A percentile compares a stretch with the other conserved stretches of the same genome.
phyloP scores from a whole-genome alignment of 2,888 invertebrate species.

The Himalopsyche kuldschensis region DNA sequence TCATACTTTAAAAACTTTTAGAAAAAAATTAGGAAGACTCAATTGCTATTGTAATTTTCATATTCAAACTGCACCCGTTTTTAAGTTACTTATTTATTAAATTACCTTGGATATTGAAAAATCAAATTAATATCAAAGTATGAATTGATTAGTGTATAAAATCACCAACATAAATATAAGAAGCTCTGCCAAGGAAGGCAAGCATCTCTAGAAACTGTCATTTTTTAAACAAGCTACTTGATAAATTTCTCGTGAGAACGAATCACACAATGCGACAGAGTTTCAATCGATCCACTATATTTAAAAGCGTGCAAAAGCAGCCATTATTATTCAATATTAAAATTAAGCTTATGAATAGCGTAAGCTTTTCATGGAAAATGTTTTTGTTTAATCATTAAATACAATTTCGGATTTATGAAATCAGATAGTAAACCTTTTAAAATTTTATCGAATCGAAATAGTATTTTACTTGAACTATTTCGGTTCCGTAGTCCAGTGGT shows the following conservation, averaged over 20 bases:
- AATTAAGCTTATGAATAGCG: background rate
- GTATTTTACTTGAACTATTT: too few species aligned
- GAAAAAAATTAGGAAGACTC: too few species aligned
- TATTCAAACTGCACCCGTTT: too few species aligned
- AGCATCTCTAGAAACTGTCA: background rate
- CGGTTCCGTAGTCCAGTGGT: too few species aligned
- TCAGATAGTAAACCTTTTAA: too few species aligned
- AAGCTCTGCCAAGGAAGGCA: background rate
- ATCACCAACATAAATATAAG: background rate
- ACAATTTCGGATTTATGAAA: background rate
- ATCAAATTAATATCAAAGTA: too few species aligned
- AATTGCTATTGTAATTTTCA: too few species aligned
- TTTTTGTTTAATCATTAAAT: background rate
- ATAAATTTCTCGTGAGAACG: background rate
- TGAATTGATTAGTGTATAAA: too few species aligned
- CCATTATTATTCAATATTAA: background rate
- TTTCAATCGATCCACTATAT: background rate
- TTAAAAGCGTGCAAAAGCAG: background rate
- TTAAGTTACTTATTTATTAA: too few species aligned
- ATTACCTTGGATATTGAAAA: too few species aligned
- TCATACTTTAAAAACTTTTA: too few species aligned
- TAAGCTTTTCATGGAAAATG: background rate
- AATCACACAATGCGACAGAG: background rate
- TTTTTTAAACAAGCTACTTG: background rate
- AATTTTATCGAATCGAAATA: too few species aligned